phyloP scores from a whole-genome alignment of 2,888 invertebrate species.

The Scelioninae gen. 2 region DNA sequence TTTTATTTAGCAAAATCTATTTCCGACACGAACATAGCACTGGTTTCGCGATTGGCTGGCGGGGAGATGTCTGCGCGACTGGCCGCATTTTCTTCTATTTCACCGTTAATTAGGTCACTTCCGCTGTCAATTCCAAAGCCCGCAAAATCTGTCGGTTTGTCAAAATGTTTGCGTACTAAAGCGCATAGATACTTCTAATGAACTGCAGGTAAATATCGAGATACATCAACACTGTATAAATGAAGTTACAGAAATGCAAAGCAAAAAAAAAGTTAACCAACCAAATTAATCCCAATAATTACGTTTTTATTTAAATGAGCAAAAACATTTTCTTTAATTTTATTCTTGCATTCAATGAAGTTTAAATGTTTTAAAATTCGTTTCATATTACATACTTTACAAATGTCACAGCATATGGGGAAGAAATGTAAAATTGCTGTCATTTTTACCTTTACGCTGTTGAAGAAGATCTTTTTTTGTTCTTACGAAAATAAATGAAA shows the following conservation, averaged over 20 bases:
- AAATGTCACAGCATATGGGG: no score
- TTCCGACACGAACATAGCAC: constrained; percentile 70
- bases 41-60: constrained; percentile 70
- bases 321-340: constrained; percentile 36
- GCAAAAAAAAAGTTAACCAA: not conserved
- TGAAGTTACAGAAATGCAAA: not conserved
- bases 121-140: constrained; percentile 66
- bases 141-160: constrained; percentile 51
- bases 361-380: no score
- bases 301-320: constrained; percentile 37
- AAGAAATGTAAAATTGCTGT: no score
- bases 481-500: no score
- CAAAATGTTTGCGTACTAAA: constrained; percentile 1
- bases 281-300: not conserved
- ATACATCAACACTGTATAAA: constrained; percentile 5
- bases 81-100: constrained; percentile 74
- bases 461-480: no score
- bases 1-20: constrained; percentile 71
- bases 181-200: not conserved
- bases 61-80: constrained; percentile 66
- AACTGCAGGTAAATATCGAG: not conserved
- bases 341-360: no score
- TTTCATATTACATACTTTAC: no score
- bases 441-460: no score
- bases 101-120: constrained; percentile 73